phyloP scores from a whole-genome alignment of 92 coral and sea anemone species.

The Muricea muricata region DNA sequence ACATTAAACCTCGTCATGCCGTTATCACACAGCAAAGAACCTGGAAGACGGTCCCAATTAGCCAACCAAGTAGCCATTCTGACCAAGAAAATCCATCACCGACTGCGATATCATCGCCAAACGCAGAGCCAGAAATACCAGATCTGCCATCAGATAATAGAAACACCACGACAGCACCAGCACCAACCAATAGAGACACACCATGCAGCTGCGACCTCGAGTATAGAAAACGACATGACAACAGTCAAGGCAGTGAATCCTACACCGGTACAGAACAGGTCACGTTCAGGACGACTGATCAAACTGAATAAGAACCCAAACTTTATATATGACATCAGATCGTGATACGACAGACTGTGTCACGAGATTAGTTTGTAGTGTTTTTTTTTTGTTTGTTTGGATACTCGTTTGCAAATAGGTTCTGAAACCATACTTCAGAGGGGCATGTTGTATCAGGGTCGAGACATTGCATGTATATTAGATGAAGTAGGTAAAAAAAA shows the following conservation, averaged over 20 bases:
- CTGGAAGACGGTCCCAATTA: background rate
- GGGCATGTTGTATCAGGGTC: no score
- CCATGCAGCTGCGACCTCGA: background rate
- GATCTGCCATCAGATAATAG: slow-evolving; percentile 19
- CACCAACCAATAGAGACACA: slow-evolving; percentile 17
- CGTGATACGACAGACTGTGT: background rate
- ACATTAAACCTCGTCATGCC: slow-evolving; percentile 70
- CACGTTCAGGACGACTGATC: slow-evolving; percentile 59
- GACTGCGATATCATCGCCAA: background rate
- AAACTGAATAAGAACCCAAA: slow-evolving; percentile 60
- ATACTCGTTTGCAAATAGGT: no score
- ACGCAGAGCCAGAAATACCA: slow-evolving; percentile 10
- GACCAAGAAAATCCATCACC: slow-evolving; percentile 1
- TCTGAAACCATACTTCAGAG: no score
- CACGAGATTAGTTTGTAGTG: no score
- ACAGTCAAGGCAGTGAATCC: slow-evolving; percentile 47
- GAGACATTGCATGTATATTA: no score
- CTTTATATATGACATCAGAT: slow-evolving; percentile 41
- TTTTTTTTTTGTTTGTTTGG: no score
- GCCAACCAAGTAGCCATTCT: background rate
- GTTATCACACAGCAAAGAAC: slow-evolving; percentile 59
- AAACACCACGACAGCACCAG: background rate
- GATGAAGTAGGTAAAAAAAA: no score
- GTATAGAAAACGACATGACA: slow-evolving; percentile 11
- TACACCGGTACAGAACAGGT: slow-evolving; percentile 48